Percentiles rank a stretch among this genome's conserved stretches.
phyloP scores from a whole-genome alignment of 2,113 vertebrate species.

The Perccottus glenii region DNA sequence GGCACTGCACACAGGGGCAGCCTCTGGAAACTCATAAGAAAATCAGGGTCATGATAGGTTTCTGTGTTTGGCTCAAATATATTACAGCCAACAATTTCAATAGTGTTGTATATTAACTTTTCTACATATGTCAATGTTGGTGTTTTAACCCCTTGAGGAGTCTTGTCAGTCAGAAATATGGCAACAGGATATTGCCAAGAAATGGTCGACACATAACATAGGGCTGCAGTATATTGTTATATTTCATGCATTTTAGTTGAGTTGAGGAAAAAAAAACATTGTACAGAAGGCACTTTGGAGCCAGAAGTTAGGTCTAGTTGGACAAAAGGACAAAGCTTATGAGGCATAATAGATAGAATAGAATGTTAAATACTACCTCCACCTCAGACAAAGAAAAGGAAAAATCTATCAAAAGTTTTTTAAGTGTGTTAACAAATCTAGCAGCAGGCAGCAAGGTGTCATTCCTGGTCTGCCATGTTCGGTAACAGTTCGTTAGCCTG shows the following conservation, averaged over 20 bases:
- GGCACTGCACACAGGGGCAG: slow-evolving; percentile 29
- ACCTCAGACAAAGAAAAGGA: no score
- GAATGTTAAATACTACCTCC: no score
- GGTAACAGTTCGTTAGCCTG: no score
- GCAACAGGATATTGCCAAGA: background rate
- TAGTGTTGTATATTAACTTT: slow-evolving; percentile 2
- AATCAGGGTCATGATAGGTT: background rate
- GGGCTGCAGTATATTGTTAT: background rate
- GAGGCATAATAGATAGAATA: no score
- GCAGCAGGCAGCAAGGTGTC: no score
- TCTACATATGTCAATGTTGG: background rate
- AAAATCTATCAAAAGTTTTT: no score
- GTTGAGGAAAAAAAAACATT: no score
- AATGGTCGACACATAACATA: background rate
- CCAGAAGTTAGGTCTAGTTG: no score
- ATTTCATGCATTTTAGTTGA: background rate
- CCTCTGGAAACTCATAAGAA: slow-evolving; percentile 1
- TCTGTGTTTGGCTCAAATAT: background rate
- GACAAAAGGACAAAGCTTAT: no score
- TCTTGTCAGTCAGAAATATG: slow-evolving; percentile 5
- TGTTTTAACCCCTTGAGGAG: background rate
- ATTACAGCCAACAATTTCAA: background rate
- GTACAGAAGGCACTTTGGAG: no score
- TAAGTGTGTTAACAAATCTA: no score
- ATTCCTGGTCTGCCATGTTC: no score